A percentile compares a stretch with the other conserved stretches of the same genome.
phyloP scores from a whole-genome alignment of 2,797 vertebrate genomes.

The Schizothorax lantsangensis region DNA sequence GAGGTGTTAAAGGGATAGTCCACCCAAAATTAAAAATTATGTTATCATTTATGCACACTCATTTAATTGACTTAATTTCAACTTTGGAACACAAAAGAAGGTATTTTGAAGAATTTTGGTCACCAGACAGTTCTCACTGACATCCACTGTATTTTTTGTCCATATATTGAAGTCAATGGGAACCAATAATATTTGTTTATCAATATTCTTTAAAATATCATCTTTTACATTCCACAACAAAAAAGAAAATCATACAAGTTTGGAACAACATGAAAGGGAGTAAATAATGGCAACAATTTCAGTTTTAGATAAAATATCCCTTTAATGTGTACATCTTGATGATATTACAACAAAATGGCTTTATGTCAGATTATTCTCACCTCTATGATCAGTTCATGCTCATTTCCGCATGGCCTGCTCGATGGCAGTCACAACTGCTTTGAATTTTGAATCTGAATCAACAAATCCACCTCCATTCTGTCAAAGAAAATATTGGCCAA shows the following conservation, averaged over 20 bases:
- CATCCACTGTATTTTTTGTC: not conserved
- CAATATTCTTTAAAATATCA: not conserved
- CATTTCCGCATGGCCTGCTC: constrained; percentile 56
- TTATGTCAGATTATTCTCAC: constrained; percentile 41
- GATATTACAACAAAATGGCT: not conserved
- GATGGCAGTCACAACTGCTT: constrained; percentile 55
- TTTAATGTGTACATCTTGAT: not conserved
- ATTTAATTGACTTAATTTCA: not conserved
- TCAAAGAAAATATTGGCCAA: constrained; percentile 9
- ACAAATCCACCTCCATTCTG: constrained; percentile 67
- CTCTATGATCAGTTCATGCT: constrained; percentile 50
- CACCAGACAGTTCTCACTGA: not conserved
- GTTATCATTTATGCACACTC: not conserved
- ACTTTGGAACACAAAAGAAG: not conserved
- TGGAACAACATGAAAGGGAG: not conserved
- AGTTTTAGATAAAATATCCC: not conserved
- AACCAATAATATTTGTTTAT: not conserved
- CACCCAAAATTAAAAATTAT: not conserved
- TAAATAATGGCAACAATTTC: not conserved
- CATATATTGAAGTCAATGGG: not conserved
- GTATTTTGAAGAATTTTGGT: not conserved
- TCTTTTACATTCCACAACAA: not conserved
- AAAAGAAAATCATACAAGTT: not conserved
- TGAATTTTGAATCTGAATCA: constrained; percentile 56
- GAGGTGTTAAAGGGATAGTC: not conserved